These are phyloP conservation scores for Bufotes viridis DNA, from an alignment of 2,797 vertebrate species.

Conservation along the genomic window DNA sequence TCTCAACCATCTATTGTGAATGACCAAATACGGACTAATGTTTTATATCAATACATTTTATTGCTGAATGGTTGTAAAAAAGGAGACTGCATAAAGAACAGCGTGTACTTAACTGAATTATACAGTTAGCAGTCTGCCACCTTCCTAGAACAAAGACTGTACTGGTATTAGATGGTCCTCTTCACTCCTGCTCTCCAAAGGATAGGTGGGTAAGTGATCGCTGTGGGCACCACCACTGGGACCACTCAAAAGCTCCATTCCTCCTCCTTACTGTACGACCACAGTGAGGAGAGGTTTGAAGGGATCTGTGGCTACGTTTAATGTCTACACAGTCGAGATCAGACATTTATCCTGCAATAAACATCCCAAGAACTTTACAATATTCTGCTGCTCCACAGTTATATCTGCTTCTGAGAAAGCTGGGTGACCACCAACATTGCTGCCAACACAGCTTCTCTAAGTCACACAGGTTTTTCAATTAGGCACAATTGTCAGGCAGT, in stretches of 20 bases:
- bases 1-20: neutral
- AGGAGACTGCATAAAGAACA: neutral
- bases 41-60: constrained; percentile 13
- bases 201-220: no score
- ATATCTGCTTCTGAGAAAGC: no score
- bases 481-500: neutral
- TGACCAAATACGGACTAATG: neutral
- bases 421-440: no score
- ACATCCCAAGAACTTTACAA: no score
- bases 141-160: neutral
- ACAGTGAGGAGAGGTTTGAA: no score
- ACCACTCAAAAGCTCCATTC: no score
- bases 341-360: no score
- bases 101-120: neutral
- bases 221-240: no score
- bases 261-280: no score
- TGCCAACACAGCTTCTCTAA: neutral
- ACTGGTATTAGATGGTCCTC: neutral
- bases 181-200: neutral
- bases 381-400: no score
- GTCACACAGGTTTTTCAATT: neutral
- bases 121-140: neutral
- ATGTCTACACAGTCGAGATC: no score
- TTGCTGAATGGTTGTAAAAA: neutral
- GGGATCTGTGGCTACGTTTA: no score